Evolutionary conservation across 2,113 vertebrate genomes (phyloP), one percentile per base, ranked within the genome.

Genomic region (Ceyx melanurus): DNA sequence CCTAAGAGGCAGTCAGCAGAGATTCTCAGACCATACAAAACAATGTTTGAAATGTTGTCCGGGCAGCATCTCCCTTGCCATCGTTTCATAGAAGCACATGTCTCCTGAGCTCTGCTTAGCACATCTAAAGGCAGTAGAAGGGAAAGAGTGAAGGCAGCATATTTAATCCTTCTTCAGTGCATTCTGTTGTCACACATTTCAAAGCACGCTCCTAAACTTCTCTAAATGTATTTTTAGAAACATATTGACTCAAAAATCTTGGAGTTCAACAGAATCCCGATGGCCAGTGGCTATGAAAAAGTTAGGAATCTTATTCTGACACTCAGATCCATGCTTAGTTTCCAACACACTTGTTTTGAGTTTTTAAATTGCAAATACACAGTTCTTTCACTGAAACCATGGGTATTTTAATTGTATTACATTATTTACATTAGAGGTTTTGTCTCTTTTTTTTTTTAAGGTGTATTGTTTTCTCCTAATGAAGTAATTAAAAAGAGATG

Each of bases 31-130:
- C 18, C 29, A 8, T 13, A 33, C 19, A 64, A 42, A 79, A 31
- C 19, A 33, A 28, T 1, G 0, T 46, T 18, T 81, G 56, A 74
- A 45, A n/a, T 13, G 5, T 3, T 66, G 14, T 10, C 61, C 0
- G 1, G 40, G 29, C 20, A 53, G 4, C 15, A 48, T 40, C 6
- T 23, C 15, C 18, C 14, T 10, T 8, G 42, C 23, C 11, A 4
- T 18, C 45, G 33, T 37, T 73, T 76, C 54, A 23, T 0, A 25
- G 56, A 79, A 53, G 28, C 35, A 48, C 48, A 33, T 7, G 19
- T 57, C 40, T 81, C 20, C 48, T 2, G 6, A 15, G 22, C 73
- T 53, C 53, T 61, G 53, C 48, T 72, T 60, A 37, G 61, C 57
- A 72, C n/a, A n/a, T 43, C 35, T n/a, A 35, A 60, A 57, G 70